A percentile compares a stretch with the other conserved stretches of the same genome.
phyloP scores from a whole-genome alignment of 1,140 invertebrate species.

The Zaprionus inermis region DNA sequence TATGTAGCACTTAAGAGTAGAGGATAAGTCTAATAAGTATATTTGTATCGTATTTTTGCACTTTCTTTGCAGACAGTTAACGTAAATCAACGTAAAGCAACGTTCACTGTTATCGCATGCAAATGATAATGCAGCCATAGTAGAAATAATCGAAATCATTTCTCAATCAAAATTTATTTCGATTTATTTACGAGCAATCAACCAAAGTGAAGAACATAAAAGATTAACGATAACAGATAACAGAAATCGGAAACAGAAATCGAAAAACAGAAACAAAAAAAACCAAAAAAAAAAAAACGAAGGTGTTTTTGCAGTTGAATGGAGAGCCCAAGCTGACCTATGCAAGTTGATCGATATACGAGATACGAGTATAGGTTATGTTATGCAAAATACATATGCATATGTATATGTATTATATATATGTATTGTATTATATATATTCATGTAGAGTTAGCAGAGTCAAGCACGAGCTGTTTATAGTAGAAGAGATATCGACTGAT shows the following conservation, averaged over 20 bases:
- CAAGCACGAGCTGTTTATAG: conserved; percentile 32
- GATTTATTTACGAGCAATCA: conserved; percentile 21
- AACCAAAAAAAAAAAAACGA: conserved; percentile 10
- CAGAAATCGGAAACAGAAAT: conserved; percentile 7
- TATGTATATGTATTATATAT: conserved; percentile 9
- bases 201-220: conserved; percentile 23
- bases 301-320: conserved; percentile 39
- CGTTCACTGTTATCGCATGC: conserved; percentile 66
- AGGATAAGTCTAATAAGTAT: background rate
- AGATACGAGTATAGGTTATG: conserved; percentile 19
- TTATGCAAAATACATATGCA: conserved; percentile 7
- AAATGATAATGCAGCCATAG: conserved; percentile 68
- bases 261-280: background rate
- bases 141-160: conserved; percentile 49
- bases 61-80: conserved; percentile 10
- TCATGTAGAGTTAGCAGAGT: conserved; percentile 14
- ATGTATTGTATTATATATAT: conserved; percentile 18
- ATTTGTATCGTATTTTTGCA: conserved; percentile 16
- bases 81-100: conserved; percentile 34
- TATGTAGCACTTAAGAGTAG: conserved; percentile 14
- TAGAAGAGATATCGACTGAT: conserved; percentile 34
- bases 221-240: background rate
- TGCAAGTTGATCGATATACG: conserved; percentile 31
- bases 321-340: conserved; percentile 52
- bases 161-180: conserved; percentile 54